Evolutionary conservation across 1,140 invertebrate genomes (phyloP).

Genomic region (Aphis gossypii): DNA sequence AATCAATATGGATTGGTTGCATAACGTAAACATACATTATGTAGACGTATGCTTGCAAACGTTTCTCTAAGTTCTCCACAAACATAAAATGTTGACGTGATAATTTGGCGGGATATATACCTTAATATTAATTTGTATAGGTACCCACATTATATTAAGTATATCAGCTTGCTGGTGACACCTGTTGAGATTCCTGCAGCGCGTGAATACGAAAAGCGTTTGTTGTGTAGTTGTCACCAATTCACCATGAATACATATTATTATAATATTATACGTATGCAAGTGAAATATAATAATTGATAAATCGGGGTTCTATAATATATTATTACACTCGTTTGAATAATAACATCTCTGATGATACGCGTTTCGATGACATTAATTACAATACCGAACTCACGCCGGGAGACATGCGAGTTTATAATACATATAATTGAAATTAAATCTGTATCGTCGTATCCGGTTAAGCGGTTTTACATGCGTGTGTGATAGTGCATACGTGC

Average conservation of each 20-base stretch:
- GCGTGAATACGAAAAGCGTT: not conserved
- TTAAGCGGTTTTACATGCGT: not conserved
- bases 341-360: not conserved
- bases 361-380: not conserved
- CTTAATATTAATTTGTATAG: not conserved
- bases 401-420: not conserved
- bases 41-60: not conserved
- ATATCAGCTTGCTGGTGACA: not conserved
- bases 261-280: not conserved
- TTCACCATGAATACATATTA: not conserved
- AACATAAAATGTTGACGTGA: not conserved
- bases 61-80: not conserved
- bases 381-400: not conserved
- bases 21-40: not conserved
- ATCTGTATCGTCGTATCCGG: slow-evolving; percentile 29
- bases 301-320: not conserved
- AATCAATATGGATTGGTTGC: not conserved
- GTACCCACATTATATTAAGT: not conserved
- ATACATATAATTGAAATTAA: slow-evolving; percentile 41
- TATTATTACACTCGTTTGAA: not conserved
- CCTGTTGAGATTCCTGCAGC: not conserved
- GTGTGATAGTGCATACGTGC: not conserved
- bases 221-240: not conserved
- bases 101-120: not conserved
- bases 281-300: not conserved